Evolutionary conservation across 2,113 vertebrate genomes (phyloP).

Genomic region (Cynocephalus volans): DNA sequence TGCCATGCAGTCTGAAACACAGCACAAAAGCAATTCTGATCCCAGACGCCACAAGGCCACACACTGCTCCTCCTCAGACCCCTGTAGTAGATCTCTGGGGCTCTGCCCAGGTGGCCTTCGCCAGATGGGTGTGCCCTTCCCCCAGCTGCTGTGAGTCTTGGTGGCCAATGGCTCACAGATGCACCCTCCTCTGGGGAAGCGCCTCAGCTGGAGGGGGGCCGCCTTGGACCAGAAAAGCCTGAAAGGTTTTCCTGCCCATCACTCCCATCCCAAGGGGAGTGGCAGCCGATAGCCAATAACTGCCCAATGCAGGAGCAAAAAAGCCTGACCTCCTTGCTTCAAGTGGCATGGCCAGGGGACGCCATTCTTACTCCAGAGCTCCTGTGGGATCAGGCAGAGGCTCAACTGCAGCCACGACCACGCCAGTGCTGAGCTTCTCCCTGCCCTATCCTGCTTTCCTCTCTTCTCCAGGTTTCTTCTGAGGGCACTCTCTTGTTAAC

Average conservation of each 20-base stretch:
- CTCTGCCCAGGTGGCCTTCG: background rate
- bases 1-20: constrained; percentile 91
- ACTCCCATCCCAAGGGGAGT: background rate
- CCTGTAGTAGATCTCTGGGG: background rate
- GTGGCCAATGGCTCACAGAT: background rate
- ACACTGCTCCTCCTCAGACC: background rate
- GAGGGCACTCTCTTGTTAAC: background rate
- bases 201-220: background rate
- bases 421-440: background rate
- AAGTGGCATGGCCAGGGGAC: background rate
- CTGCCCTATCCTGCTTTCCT: background rate
- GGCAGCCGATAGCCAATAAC: background rate
- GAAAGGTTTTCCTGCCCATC: background rate
- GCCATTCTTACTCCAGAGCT: background rate
- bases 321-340: background rate
- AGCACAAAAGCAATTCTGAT: constrained; percentile 58
- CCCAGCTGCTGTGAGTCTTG: background rate
- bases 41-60: rapidly evolving
- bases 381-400: background rate
- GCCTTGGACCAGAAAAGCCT: background rate
- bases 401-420: background rate
- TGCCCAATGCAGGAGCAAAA: background rate
- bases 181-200: background rate
- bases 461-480: background rate
- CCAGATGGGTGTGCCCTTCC: background rate